phyloP scores from a whole-genome alignment of 23 tunicate species.

The Ciona savignyi region DNA sequence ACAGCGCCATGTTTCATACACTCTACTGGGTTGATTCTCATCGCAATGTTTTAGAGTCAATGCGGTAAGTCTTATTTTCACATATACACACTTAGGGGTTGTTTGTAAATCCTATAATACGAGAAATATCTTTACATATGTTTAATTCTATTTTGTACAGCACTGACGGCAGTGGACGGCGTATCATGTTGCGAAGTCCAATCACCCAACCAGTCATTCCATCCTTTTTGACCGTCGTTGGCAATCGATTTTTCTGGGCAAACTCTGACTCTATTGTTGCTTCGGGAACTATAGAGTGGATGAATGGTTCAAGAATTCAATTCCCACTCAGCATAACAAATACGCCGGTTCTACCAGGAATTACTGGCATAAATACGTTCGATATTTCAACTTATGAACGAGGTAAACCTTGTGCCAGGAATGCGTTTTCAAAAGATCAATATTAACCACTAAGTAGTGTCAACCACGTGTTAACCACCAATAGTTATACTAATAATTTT shows the following conservation, averaged over 20 bases:
- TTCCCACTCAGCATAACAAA: neutral
- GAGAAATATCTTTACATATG: too few relatives aligned
- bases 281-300: neutral
- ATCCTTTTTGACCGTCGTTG: neutral
- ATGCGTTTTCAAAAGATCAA: too few relatives aligned
- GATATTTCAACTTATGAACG: neutral
- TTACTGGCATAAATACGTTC: neutral
- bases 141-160: too few relatives aligned
- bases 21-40: slow-evolving; percentile 57
- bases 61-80: too few relatives aligned
- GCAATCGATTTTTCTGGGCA: neutral
- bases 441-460: too few relatives aligned
- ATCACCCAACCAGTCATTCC: neutral
- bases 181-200: neutral
- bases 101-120: too few relatives aligned
- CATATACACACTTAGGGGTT: too few relatives aligned
- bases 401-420: too few relatives aligned
- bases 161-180: neutral
- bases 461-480: too few relatives aligned
- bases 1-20: slow-evolving; percentile 11
- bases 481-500: too few relatives aligned
- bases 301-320: neutral
- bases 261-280: neutral
- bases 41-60: neutral
- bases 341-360: neutral